Percentiles rank a stretch among this genome's conserved stretches.
Evolutionary conservation across 2,888 invertebrate species (phyloP).

Genomic region (Galerucella pusilla): DNA sequence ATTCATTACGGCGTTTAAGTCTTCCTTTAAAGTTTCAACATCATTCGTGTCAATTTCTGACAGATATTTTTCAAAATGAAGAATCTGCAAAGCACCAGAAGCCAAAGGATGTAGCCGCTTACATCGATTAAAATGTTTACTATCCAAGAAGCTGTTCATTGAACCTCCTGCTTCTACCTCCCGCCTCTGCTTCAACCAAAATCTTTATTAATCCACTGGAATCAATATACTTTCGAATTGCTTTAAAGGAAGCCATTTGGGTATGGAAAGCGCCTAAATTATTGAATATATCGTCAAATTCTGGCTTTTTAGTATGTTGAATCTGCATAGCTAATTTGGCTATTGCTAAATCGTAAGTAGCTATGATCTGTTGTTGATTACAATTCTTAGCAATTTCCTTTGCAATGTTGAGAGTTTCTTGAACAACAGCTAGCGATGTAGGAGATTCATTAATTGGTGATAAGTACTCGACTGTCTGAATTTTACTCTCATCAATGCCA

Average conservation of each 20-base stretch:
- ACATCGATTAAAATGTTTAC: slow-evolving; percentile 59
- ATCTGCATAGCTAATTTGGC: slow-evolving; percentile 48
- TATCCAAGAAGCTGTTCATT: slow-evolving; percentile 53
- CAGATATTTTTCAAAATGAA: slow-evolving; percentile 56
- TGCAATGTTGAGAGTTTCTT: slow-evolving; percentile 49
- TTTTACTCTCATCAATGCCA: slow-evolving; percentile 30
- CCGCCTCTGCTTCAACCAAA: slow-evolving; percentile 52
- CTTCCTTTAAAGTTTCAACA: slow-evolving; percentile 28
- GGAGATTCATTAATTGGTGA: slow-evolving; percentile 56
- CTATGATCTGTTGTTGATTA: slow-evolving; percentile 15
- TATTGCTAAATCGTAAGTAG: slow-evolving; percentile 41
- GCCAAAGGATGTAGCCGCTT: slow-evolving; percentile 55
- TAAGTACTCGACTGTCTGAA: slow-evolving; percentile 53
- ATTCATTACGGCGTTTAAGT: slow-evolving; percentile 31
- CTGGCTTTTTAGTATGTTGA: slow-evolving; percentile 47
- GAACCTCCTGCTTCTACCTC: slow-evolving; percentile 57
- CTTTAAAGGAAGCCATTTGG: slow-evolving; percentile 53
- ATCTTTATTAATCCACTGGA: slow-evolving; percentile 55
- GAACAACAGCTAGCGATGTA: slow-evolving; percentile 50
- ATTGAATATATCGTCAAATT: slow-evolving; percentile 4
- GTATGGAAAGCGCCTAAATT: neutral
- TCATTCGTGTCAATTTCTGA: slow-evolving; percentile 26
- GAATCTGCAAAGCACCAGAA: slow-evolving; percentile 46
- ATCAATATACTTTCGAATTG: slow-evolving; percentile 57
- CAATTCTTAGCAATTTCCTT: slow-evolving; percentile 13